Evolutionary conservation across 2,888 invertebrate species (phyloP), one percentile per base, ranked within the genome.

Genomic region (Thereva nobilitata): DNA sequence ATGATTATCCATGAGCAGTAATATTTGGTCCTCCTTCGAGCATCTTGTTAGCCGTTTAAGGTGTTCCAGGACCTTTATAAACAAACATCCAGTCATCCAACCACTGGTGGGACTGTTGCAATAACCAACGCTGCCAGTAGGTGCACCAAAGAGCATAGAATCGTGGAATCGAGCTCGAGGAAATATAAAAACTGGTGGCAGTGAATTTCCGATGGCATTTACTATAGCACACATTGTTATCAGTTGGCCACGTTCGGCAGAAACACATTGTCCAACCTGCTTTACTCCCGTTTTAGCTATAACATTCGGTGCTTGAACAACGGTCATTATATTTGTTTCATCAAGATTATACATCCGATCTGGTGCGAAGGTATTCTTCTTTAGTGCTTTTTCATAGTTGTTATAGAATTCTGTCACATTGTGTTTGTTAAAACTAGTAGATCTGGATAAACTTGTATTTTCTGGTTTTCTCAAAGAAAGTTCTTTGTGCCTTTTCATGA

Each of bases 201-300:
- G 57, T 45, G 67, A 61, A 50, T 66, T 68, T 41, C 68, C 68
- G 56, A 63, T 50, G 52, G 68, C 69, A 61, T 55, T 69, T 52
- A 67, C 65, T 47, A 68, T 65, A 55, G 64, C 54, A 57, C 69
- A 67, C 40, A 73, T 66, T 52, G 73, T 73, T 9, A 74, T 70
- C n/a, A 74, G 50, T 45, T 71, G 70, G 45, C 73, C 71, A 69
- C 72, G 67, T 69, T 76, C 74, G 41, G 71, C 73, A 54, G 73
- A 75, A 38, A 72, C 72, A 53, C 70, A 67, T 66, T 72, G 70
- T 41, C 73, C 73, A 47, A 75, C 72, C 49, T 72, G 71, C 68
- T 73, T 70, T 59, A 45, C 49, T 12, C 71, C 70, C 50, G 64
- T 70, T 44, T 59, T 23, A 41, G 69, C 70, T 65, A 72, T 69